phyloP scores from a whole-genome alignment of 2,797 vertebrate genomes.

The Rhynchonycteris naso region DNA sequence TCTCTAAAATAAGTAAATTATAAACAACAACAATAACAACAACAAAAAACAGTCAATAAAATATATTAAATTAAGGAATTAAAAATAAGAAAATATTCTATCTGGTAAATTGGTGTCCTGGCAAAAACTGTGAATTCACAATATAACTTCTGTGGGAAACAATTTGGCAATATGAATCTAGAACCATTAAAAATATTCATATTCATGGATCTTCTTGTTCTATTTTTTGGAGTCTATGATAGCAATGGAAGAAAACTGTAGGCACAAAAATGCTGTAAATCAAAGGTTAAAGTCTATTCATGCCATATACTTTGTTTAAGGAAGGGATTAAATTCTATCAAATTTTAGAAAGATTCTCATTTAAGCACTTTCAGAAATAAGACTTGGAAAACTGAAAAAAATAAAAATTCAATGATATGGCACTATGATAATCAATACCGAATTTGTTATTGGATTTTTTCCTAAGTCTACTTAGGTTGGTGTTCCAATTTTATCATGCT shows the following conservation, averaged over 20 bases:
- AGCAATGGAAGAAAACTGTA: conserved; percentile 16
- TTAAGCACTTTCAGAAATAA: not conserved
- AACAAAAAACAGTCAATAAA: not conserved
- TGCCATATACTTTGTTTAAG: not conserved
- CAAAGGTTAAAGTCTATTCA: not conserved
- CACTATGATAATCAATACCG: not conserved
- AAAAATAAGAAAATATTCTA: not conserved
- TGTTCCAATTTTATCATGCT: not conserved
- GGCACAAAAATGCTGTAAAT: not conserved
- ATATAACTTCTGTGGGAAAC: not conserved
- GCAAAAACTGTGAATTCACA: conserved; percentile 1
- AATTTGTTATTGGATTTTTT: not conserved
- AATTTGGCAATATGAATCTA: not conserved
- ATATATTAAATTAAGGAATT: not conserved
- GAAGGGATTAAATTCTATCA: not conserved
- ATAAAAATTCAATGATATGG: not conserved
- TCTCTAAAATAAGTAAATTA: too few species aligned
- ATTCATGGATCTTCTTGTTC: not conserved
- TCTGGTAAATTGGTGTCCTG: not conserved
- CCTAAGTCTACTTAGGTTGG: not conserved
- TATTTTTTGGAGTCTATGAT: not conserved
- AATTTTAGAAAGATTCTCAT: conserved; percentile 2
- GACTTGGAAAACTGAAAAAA: not conserved
- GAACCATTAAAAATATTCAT: not conserved
- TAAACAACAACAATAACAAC: too few species aligned